Percentiles rank a stretch among this genome's conserved stretches.
Evolutionary conservation across 2,888 invertebrate species (phyloP).

Genomic region (Omphaloscelis lunosa): DNA sequence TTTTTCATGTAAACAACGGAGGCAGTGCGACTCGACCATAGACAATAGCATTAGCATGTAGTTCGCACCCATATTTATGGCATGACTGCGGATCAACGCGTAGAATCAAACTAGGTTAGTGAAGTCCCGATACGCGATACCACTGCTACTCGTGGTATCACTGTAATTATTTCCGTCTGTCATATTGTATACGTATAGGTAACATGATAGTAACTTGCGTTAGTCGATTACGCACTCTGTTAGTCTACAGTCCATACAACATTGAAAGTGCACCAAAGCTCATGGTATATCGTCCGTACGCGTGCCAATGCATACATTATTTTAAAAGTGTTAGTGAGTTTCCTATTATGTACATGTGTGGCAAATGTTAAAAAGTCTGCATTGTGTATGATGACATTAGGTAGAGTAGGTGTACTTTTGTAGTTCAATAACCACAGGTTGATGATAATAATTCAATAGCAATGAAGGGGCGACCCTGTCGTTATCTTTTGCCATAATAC

Average conservation of each 20-base stretch:
- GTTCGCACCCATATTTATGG: conserved; percentile 50
- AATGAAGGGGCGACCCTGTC: conserved; percentile 2
- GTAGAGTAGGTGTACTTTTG: background rate
- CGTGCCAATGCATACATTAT: conserved; percentile 53
- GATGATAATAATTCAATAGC: conserved; percentile 27
- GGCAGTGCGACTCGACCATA: conserved; percentile 30
- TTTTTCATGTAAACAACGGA: conserved; percentile 33
- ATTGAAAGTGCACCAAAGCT: conserved; percentile 52
- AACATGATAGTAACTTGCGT: conserved; percentile 43
- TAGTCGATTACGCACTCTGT: conserved; percentile 52
- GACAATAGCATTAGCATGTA: conserved; percentile 46
- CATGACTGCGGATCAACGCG: conserved; percentile 42
- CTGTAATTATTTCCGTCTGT: conserved; percentile 62
- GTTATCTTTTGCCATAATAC: conserved; percentile 19
- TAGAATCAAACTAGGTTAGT: conserved; percentile 59
- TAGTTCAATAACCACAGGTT: conserved; percentile 21
- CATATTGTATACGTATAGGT: conserved; percentile 45
- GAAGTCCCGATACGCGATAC: conserved; percentile 60
- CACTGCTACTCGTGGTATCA: conserved; percentile 49
- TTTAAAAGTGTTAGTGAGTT: background rate
- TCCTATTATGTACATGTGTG: background rate
- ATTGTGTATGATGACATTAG: conserved; percentile 13
- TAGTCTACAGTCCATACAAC: conserved; percentile 12
- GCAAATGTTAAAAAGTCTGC: background rate
- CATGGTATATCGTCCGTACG: conserved; percentile 13